These are phyloP conservation scores for Tetrapedia diversipes DNA, from an alignment of 2,888 invertebrate species.

Conservation along the genomic window DNA sequence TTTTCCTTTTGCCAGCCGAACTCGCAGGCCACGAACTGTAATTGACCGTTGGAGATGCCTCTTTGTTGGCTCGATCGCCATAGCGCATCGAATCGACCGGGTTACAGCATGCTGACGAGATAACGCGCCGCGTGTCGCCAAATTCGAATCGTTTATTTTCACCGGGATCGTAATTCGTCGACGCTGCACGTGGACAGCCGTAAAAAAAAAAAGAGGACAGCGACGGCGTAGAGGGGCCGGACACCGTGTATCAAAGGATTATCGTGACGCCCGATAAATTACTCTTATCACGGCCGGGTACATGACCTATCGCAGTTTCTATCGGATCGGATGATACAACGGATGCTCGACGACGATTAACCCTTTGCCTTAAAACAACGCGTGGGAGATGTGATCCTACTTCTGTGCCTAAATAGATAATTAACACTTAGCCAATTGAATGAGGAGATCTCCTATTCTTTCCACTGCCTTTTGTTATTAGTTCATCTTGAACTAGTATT, in stretches of 20 bases:
- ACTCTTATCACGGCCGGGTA: conserved; percentile 43
- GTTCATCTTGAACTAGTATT: too few relatives aligned
- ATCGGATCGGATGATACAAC: conserved; percentile 25
- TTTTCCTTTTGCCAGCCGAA: too few relatives aligned
- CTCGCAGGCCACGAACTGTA: too few relatives aligned
- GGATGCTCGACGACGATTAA: conserved; percentile 20
- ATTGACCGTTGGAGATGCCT: conserved; percentile 32
- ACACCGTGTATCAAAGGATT: conserved; percentile 47
- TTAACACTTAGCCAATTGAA: too few relatives aligned
- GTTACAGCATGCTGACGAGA: too few relatives aligned
- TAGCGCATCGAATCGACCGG: background rate
- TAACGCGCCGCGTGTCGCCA: background rate
- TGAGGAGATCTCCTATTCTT: too few relatives aligned
- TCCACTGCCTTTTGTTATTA: too few relatives aligned
- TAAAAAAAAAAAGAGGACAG: background rate
- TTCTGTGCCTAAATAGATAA: too few relatives aligned
- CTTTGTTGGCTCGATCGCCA: conserved; percentile 20
- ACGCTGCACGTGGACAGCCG: background rate
- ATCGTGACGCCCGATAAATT: conserved; percentile 47
- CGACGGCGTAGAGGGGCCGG: background rate
- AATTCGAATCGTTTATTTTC: conserved; percentile 32
- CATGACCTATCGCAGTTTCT: conserved; percentile 35
- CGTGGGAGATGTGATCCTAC: too few relatives aligned
- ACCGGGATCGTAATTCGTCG: conserved; percentile 27
- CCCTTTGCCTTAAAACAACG: too few relatives aligned